A percentile compares a stretch with the other conserved stretches of the same genome.
Conservation (phyloP, 2,113 vertebrate genomes). For the Coreoperca whiteheadi region DNA sequence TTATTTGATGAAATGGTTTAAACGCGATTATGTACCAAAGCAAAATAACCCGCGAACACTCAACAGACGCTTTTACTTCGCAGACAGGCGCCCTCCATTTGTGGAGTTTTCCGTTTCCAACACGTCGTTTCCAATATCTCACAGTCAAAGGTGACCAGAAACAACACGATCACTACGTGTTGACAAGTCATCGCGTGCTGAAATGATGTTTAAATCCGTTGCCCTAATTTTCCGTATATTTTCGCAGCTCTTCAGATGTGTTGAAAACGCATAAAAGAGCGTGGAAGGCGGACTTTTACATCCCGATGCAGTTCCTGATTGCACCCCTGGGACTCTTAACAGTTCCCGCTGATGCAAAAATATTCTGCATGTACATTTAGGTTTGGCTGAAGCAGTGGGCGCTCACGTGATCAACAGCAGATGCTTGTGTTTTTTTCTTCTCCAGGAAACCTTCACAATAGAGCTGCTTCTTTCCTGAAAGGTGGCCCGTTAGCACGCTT, state of each 20-base stretch:
- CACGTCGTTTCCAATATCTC: slow-evolving; percentile 2
- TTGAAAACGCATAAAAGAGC: too few species aligned
- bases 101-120: neutral
- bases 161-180: too few species aligned
- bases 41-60: neutral
- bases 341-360: neutral
- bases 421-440: neutral
- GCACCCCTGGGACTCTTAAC: neutral
- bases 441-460: neutral
- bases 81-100: neutral
- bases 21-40: neutral
- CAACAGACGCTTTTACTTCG: too few species aligned
- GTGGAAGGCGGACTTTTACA: neutral
- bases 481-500: neutral
- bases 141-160: neutral
- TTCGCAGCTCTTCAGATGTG: neutral
- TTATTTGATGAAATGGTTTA: neutral
- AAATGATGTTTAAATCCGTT: neutral
- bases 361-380: neutral
- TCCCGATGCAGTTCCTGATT: neutral
- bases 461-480: slow-evolving; percentile 20
- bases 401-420: neutral
- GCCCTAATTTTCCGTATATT: neutral
- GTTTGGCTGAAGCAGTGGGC: neutral
- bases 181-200: neutral